phyloP scores from a whole-genome alignment of 2,797 vertebrate genomes.

The Darevskia mixta region DNA sequence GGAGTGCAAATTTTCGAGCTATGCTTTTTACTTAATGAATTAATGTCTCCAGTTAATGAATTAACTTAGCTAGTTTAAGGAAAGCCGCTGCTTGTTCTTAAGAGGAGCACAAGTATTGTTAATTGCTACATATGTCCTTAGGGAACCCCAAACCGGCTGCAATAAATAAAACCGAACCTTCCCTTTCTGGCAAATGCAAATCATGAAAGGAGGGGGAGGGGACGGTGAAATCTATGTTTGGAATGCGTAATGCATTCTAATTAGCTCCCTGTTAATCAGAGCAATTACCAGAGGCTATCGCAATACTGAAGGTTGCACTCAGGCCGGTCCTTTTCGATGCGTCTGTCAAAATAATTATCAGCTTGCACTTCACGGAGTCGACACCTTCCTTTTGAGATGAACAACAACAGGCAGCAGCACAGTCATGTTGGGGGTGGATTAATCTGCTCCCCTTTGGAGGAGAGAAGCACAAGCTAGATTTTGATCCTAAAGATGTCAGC shows the following conservation, averaged over 20 bases:
- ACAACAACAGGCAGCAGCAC: constrained; percentile 37
- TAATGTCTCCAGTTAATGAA: constrained; percentile 19
- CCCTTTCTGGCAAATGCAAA: constrained; percentile 53
- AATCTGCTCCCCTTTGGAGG: constrained; percentile 38
- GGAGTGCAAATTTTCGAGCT: background rate
- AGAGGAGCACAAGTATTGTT: constrained; percentile 8
- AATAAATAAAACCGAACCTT: constrained; percentile 45
- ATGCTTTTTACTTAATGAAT: background rate
- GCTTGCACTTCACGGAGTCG: constrained; percentile 57
- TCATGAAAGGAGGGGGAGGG: constrained; percentile 48
- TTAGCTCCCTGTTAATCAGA: constrained; percentile 69
- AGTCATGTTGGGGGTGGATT: constrained; percentile 26
- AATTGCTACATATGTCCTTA: constrained; percentile 28
- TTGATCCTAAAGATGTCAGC: constrained; percentile 41
- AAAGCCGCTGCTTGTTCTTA: constrained; percentile 27
- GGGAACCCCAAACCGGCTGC: constrained; percentile 16
- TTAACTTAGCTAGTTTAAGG: constrained; percentile 30
- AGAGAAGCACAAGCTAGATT: constrained; percentile 6
- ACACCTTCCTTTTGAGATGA: constrained; percentile 56
- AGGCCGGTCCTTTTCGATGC: constrained; percentile 52
- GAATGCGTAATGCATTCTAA: constrained; percentile 67
- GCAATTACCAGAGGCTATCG: constrained; percentile 61
- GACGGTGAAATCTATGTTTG: constrained; percentile 52
- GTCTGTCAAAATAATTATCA: constrained; percentile 67
- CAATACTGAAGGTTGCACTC: constrained; percentile 44